These are phyloP conservation scores for Ophioninae sp. DNA, from an alignment of 2,888 invertebrate species.

Conservation along the genomic window DNA sequence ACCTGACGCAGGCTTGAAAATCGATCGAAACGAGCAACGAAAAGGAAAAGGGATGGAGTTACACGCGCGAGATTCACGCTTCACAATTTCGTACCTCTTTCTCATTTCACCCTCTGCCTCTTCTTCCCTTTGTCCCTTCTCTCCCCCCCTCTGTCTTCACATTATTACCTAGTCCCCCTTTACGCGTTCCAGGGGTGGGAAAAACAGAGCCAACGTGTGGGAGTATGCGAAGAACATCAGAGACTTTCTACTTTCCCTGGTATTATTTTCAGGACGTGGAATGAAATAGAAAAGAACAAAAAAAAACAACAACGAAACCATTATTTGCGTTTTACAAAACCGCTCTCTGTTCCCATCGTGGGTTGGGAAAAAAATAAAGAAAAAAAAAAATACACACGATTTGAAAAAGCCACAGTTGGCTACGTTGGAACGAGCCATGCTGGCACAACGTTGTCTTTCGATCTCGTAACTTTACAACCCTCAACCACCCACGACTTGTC, in stretches of 20 bases:
- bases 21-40: slow-evolving; percentile 47
- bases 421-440: background rate
- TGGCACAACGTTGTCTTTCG: slow-evolving; percentile 22
- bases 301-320: slow-evolving; percentile 26
- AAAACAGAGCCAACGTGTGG: slow-evolving; percentile 2
- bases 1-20: slow-evolving; percentile 55
- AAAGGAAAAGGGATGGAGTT: slow-evolving; percentile 23
- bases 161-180: background rate
- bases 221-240: slow-evolving; percentile 10
- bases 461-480: background rate
- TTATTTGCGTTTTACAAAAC: slow-evolving; percentile 26
- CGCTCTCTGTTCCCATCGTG: background rate
- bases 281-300: background rate
- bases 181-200: background rate
- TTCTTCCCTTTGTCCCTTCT: background rate
- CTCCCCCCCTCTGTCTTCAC: background rate
- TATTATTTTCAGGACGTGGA: slow-evolving; percentile 1
- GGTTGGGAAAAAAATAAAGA: background rate
- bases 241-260: slow-evolving; percentile 18
- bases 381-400: background rate
- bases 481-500: background rate
- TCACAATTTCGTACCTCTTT: slow-evolving; percentile 18
- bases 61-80: slow-evolving; percentile 34
- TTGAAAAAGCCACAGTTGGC: background rate
- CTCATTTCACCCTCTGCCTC: slow-evolving; percentile 12